These are phyloP conservation scores for Drosophila pandora DNA, from an alignment of 1,140 invertebrate species.

Conservation along the genomic window DNA sequence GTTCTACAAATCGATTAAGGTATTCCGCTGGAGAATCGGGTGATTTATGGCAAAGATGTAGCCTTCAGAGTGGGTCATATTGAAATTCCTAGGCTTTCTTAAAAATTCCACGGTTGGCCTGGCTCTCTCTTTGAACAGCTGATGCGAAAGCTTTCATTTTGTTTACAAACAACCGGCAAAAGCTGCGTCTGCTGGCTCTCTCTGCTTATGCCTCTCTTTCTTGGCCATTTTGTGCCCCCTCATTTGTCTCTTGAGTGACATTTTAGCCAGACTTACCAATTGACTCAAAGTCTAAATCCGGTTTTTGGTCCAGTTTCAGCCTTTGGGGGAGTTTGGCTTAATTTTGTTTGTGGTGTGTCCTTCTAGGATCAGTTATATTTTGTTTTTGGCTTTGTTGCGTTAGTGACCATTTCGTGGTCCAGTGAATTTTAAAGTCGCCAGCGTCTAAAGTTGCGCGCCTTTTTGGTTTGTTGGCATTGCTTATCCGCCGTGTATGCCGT, in stretches of 20 bases:
- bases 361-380: conserved; percentile 20
- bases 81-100: no score
- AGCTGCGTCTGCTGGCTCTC: conserved; percentile 29
- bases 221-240: neutral
- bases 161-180: conserved; percentile 71
- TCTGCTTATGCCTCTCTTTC: neutral
- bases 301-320: conserved; percentile 23
- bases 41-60: no score
- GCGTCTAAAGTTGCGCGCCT: conserved; percentile 39
- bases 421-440: conserved; percentile 63
- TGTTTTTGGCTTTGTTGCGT: conserved; percentile 14
- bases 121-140: conserved; percentile 17
- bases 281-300: conserved; percentile 27
- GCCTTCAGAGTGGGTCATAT: no score
- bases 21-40: no score
- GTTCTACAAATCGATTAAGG: no score
- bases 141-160: conserved; percentile 56
- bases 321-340: conserved; percentile 36
- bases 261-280: conserved; percentile 3
- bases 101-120: conserved; percentile 38
- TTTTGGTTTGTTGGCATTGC: conserved; percentile 50
- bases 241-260: conserved; percentile 31
- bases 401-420: conserved; percentile 58
- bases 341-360: conserved; percentile 32
- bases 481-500: conserved; percentile 17